Percentiles rank a stretch among this genome's conserved stretches.
These are phyloP conservation scores for Melanotaenia nigrans DNA, from an alignment of 2,797 vertebrate species.

Conservation along the genomic window DNA sequence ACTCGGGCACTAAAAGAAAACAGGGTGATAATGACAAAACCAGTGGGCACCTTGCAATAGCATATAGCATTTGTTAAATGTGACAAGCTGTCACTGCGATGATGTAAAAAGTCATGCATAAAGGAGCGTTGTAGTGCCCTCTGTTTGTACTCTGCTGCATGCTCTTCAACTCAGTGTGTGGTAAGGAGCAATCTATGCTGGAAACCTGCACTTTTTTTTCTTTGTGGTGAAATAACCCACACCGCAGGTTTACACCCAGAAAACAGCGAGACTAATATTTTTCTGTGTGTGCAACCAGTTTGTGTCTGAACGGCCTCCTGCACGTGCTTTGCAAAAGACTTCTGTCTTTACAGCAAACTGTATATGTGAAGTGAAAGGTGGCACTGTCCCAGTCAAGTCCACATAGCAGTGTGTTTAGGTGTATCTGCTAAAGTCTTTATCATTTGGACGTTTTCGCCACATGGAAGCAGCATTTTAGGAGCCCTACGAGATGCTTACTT, in stretches of 20 bases:
- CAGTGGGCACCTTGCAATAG: slow-evolving; percentile 53
- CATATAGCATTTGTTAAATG: slow-evolving; percentile 19
- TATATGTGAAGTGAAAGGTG: too few relatives aligned
- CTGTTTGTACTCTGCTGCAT: slow-evolving; percentile 62
- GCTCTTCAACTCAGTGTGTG: slow-evolving; percentile 43
- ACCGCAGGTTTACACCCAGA: not conserved
- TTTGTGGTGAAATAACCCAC: slow-evolving; percentile 6
- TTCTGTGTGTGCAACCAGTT: not conserved
- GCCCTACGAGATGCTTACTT: too few relatives aligned
- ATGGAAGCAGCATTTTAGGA: too few relatives aligned
- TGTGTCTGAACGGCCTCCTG: not conserved
- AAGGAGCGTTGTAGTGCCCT: slow-evolving; percentile 68
- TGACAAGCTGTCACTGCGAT: slow-evolving; percentile 32
- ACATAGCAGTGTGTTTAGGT: too few relatives aligned
- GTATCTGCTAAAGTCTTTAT: too few relatives aligned
- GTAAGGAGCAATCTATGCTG: slow-evolving; percentile 20
- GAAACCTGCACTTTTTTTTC: slow-evolving; percentile 19
- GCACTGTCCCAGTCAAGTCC: too few relatives aligned
- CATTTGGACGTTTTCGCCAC: too few relatives aligned
- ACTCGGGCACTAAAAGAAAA: slow-evolving; percentile 37
- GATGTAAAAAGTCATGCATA: slow-evolving; percentile 46
- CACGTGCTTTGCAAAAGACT: not conserved
- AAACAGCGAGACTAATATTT: slow-evolving; percentile 4
- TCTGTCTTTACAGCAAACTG: too few relatives aligned
- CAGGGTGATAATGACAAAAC: slow-evolving; percentile 59